phyloP scores from a whole-genome alignment of 1,140 invertebrate genomes.

The Mercenaria mercenaria region DNA sequence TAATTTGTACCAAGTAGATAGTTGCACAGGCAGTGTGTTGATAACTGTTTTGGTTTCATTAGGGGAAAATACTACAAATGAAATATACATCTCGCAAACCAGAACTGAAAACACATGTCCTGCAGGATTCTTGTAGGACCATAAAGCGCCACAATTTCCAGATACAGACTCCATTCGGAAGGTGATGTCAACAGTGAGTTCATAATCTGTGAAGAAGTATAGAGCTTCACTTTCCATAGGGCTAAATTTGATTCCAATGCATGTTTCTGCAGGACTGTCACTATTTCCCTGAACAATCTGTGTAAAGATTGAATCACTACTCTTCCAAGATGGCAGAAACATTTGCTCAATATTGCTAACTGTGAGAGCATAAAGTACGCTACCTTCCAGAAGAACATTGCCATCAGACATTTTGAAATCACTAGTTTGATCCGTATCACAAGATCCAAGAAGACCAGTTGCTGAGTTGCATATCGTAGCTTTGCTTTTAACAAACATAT shows the following conservation, averaged over 20 bases:
- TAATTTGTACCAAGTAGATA: constrained; percentile 68
- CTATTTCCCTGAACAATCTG: constrained; percentile 9
- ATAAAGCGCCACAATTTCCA: constrained; percentile 41
- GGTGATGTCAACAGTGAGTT: constrained; percentile 67
- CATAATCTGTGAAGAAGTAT: constrained; percentile 55
- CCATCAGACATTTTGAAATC: constrained; percentile 46
- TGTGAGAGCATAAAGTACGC: constrained; percentile 21
- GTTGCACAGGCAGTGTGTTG: constrained; percentile 39
- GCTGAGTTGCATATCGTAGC: constrained; percentile 25
- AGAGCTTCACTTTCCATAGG: constrained; percentile 38
- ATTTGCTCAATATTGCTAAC: not conserved
- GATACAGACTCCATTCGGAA: constrained; percentile 48
- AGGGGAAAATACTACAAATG: not conserved
- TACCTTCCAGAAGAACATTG: not conserved
- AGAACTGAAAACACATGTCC: constrained; percentile 38
- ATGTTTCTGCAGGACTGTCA: constrained; percentile 50
- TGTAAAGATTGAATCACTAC: constrained; percentile 1
- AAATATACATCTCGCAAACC: constrained; percentile 36
- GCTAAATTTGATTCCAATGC: constrained; percentile 51
- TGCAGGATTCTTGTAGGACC: constrained; percentile 61
- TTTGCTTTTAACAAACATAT: constrained; percentile 39
- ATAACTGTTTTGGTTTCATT: not conserved
- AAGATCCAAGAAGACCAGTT: constrained; percentile 15
- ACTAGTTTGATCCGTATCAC: constrained; percentile 53
- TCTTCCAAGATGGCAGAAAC: constrained; percentile 42